phyloP scores from a whole-genome alignment of 2,113 vertebrate species.

The Apteryx owenii region DNA sequence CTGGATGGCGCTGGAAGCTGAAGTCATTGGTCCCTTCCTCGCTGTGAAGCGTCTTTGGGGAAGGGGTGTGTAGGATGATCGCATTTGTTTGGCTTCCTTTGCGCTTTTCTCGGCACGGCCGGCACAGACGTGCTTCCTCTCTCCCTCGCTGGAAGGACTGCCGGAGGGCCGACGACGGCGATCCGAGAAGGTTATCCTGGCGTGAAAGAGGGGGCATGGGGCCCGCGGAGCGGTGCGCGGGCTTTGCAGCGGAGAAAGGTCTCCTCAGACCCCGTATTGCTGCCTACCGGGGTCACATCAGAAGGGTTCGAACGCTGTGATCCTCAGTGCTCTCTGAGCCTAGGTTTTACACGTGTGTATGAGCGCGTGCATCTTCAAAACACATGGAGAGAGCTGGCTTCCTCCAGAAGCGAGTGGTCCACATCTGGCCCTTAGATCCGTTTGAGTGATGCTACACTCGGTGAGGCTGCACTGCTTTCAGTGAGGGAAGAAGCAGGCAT shows the following conservation, averaged over 20 bases:
- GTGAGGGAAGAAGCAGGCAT: accelerated
- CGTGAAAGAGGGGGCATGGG: not conserved
- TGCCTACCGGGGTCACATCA: too few relatives aligned
- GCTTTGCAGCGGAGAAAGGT: too few relatives aligned
- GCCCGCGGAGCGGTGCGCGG: not conserved
- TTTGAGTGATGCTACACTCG: not conserved
- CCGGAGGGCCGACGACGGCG: too few relatives aligned
- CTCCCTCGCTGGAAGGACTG: not conserved
- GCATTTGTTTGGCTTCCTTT: not conserved
- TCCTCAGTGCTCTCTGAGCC: too few relatives aligned
- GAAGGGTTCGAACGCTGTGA: too few relatives aligned
- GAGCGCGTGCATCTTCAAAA: too few relatives aligned
- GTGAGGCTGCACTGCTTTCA: not conserved
- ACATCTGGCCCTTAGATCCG: too few relatives aligned
- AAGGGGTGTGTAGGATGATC: not conserved
- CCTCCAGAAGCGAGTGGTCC: accelerated
- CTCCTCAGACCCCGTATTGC: too few relatives aligned
- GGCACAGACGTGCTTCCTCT: not conserved
- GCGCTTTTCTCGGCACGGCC: too few relatives aligned
- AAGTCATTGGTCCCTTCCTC: not conserved
- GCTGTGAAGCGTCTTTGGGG: not conserved
- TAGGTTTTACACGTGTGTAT: too few relatives aligned
- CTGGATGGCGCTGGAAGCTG: not conserved
- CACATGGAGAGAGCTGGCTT: too few relatives aligned
- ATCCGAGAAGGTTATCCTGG: too few relatives aligned